Percentiles rank a stretch among this genome's conserved stretches.
Evolutionary conservation across 23 tunicate species (phyloP).

Genomic region (Trididemnum miniatum): DNA sequence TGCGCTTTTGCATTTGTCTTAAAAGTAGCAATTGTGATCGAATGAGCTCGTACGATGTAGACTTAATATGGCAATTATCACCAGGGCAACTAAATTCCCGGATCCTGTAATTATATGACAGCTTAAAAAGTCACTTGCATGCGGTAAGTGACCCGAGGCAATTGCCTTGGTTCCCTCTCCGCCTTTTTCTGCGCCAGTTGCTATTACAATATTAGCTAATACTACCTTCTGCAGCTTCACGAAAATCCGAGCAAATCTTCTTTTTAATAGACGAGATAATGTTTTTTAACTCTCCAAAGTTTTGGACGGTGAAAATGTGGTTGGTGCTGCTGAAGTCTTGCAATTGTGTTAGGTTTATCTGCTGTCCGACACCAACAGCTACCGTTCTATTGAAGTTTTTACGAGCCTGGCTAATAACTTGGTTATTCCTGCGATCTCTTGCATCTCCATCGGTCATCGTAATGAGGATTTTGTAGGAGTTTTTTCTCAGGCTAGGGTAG

Average conservation of each 20-base stretch:
- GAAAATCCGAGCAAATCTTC: constrained; percentile 45
- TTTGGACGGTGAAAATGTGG: constrained; percentile 43
- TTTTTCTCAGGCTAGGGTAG: constrained; percentile 38
- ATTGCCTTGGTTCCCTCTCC: too few relatives aligned
- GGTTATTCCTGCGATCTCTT: constrained; percentile 49
- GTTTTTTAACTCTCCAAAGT: constrained; percentile 48
- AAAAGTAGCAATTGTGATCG: too few relatives aligned
- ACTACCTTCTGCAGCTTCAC: constrained; percentile 23
- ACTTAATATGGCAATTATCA: too few relatives aligned
- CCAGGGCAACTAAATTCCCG: too few relatives aligned
- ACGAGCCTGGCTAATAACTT: constrained; percentile 52
- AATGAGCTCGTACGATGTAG: too few relatives aligned
- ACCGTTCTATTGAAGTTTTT: constrained; percentile 59
- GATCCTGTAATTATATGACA: too few relatives aligned
- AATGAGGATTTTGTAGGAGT: constrained; percentile 69
- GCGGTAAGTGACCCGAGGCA: too few relatives aligned
- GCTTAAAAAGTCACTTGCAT: too few relatives aligned
- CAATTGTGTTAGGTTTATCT: constrained; percentile 36
- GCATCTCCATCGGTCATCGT: constrained; percentile 93
- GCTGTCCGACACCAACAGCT: constrained; percentile 79
- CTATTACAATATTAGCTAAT: too few relatives aligned
- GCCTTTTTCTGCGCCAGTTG: too few relatives aligned
- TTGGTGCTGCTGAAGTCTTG: constrained; percentile 49
- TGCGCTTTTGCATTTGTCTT: too few relatives aligned
- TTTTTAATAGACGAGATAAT: constrained; percentile 46